Conservation (phyloP, 2,797 vertebrate genomes). For the Malacoctenus gilli region DNA sequence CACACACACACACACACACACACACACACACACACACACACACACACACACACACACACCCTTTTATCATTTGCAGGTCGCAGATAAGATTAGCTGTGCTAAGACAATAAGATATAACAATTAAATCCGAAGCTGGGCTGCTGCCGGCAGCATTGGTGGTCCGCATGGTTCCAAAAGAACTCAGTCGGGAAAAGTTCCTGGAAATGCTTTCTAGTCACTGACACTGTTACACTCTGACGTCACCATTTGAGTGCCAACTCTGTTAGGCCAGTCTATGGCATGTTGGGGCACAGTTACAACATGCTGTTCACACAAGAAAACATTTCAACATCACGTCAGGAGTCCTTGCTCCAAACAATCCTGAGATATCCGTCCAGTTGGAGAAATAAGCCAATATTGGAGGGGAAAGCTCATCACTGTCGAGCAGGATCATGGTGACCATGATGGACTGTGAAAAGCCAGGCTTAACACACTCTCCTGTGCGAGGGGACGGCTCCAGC, state of each 20-base stretch:
- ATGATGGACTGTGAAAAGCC: conserved; percentile 77
- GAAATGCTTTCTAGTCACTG: no score
- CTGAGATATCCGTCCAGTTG: conserved; percentile 72
- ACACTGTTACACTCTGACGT: no score
- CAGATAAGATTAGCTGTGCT: background rate
- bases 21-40: no score
- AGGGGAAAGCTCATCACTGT: conserved; percentile 75
- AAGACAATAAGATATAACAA: background rate
- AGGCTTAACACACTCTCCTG: conserved; percentile 71
- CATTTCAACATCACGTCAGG: conserved; percentile 22
- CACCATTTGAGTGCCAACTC: no score
- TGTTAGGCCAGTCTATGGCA: no score
- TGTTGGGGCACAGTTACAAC: no score
- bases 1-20: no score
- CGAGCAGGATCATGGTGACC: conserved; percentile 71
- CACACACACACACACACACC: no score
- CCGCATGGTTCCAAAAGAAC: background rate
- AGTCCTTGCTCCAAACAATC: conserved; percentile 49
- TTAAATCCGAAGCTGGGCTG: background rate
- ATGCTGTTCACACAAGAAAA: conserved; percentile 29
- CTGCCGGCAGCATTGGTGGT: background rate
- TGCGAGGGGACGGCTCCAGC: conserved; percentile 43
- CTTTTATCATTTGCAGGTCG: conserved; percentile 2
- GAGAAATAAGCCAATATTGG: conserved; percentile 67
- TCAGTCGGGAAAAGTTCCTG: no score